These are phyloP conservation scores for Epistrophella euchroma DNA, from an alignment of 2,888 invertebrate species.

Conservation along the genomic window DNA sequence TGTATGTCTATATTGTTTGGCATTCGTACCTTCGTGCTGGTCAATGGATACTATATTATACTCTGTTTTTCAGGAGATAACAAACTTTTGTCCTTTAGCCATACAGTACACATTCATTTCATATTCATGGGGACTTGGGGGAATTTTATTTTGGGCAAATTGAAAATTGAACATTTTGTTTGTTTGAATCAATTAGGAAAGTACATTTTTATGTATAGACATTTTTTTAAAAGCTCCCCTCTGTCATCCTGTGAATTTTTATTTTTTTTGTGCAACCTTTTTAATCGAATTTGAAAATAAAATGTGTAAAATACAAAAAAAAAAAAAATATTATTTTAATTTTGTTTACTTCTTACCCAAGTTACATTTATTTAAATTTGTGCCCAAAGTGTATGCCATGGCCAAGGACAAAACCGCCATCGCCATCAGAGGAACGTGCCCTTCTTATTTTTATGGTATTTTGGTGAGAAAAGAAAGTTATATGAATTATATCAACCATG, in stretches of 20 bases:
- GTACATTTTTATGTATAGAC: neutral
- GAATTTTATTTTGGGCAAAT: neutral
- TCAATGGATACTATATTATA: neutral
- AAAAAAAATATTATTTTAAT: neutral
- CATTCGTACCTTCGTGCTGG: neutral
- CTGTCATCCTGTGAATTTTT: neutral
- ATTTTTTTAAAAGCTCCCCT: neutral
- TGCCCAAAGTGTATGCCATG: neutral
- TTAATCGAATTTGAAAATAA: neutral
- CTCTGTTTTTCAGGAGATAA: constrained; percentile 1
- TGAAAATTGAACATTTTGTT: constrained; percentile 5
- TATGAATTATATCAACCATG: constrained; percentile 13
- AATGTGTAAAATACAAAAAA: neutral
- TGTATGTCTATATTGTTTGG: neutral
- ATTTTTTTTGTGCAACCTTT: neutral
- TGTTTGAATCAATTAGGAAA: constrained; percentile 10
- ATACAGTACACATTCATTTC: neutral
- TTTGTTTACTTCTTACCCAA: neutral
- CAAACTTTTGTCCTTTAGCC: neutral
- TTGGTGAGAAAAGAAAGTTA: neutral
- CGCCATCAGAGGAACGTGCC: neutral
- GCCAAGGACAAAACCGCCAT: constrained; percentile 6
- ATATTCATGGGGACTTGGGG: neutral
- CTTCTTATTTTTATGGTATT: neutral
- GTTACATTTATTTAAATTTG: constrained; percentile 7